These are phyloP conservation scores for Drosophila varians DNA, from an alignment of 1,140 invertebrate genomes.

Conservation along the genomic window DNA sequence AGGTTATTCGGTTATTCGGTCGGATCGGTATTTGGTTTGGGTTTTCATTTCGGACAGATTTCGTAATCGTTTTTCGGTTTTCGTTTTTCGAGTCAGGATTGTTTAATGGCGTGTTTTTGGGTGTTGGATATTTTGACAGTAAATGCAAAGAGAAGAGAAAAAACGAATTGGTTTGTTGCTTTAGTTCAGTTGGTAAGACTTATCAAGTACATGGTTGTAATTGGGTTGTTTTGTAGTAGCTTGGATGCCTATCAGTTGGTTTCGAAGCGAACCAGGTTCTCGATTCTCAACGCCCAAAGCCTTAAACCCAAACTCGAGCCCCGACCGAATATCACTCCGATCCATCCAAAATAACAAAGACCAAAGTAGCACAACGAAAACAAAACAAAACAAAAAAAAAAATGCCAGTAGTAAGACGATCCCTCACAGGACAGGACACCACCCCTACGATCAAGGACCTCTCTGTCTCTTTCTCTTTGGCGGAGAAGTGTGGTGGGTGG, in stretches of 20 bases:
- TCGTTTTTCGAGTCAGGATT: conserved; percentile 1
- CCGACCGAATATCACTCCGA: not conserved
- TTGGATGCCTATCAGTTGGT: conserved; percentile 1
- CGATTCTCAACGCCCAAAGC: not conserved
- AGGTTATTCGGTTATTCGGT: conserved; percentile 4
- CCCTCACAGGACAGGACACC: not conserved
- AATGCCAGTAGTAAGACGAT: no score
- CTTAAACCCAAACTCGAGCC: not conserved
- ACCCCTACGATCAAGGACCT: not conserved
- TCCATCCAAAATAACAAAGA: conserved; percentile 14
- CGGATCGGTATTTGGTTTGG: conserved; percentile 16
- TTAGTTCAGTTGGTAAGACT: conserved; percentile 75
- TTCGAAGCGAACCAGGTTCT: not conserved
- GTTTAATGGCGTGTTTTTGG: conserved; percentile 24
- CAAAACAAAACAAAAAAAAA: no score
- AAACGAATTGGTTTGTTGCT: conserved; percentile 68
- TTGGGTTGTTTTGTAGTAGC: conserved; percentile 28
- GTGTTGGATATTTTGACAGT: conserved; percentile 57
- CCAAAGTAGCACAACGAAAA: no score
- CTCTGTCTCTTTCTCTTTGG: not conserved
- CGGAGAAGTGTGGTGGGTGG: not conserved
- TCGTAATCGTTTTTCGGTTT: no score
- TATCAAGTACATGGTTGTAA: conserved; percentile 48
- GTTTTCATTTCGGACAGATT: conserved; percentile 8
- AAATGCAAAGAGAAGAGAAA: conserved; percentile 80